Evolutionary conservation across 1,140 invertebrate genomes (phyloP).

Genomic region (Tribolium madens): DNA sequence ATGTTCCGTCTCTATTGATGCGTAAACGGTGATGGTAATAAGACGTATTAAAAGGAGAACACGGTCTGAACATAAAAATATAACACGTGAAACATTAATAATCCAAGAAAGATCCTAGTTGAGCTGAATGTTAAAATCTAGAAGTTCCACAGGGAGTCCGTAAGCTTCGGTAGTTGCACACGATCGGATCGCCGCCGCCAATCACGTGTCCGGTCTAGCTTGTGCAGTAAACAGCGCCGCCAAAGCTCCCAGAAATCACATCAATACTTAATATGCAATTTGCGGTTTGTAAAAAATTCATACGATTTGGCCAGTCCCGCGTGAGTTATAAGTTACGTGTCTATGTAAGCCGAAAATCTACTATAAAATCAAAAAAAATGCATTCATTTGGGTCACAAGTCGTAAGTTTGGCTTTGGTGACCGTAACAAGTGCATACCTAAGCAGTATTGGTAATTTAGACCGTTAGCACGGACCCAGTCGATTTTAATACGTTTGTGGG

Average conservation of each 20-base stretch:
- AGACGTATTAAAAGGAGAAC: slow-evolving; percentile 41
- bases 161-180: slow-evolving; percentile 42
- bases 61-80: slow-evolving; percentile 50
- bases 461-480: slow-evolving; percentile 2
- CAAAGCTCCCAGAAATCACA: slow-evolving; percentile 49
- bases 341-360: slow-evolving; percentile 13
- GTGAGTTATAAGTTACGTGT: slow-evolving; percentile 44
- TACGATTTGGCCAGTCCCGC: slow-evolving; percentile 42
- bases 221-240: slow-evolving; percentile 43
- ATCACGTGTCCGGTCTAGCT: slow-evolving; percentile 31
- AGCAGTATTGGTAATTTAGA: slow-evolving; percentile 26
- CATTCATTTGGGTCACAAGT: not conserved
- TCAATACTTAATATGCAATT: slow-evolving; percentile 50
- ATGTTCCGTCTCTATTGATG: slow-evolving; percentile 6
- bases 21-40: not conserved
- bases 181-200: slow-evolving; percentile 45
- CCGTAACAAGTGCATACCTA: slow-evolving; percentile 35
- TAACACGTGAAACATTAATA: slow-evolving; percentile 55
- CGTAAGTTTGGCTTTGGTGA: slow-evolving; percentile 2
- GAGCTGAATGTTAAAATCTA: slow-evolving; percentile 55
- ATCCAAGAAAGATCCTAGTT: slow-evolving; percentile 52
- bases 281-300: slow-evolving; percentile 47
- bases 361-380: not conserved
- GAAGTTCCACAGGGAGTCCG: slow-evolving; percentile 43
- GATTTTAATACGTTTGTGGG: slow-evolving; percentile 42